Conservation (phyloP, 2,888 invertebrate species). For the Monopis laevigella region DNA sequence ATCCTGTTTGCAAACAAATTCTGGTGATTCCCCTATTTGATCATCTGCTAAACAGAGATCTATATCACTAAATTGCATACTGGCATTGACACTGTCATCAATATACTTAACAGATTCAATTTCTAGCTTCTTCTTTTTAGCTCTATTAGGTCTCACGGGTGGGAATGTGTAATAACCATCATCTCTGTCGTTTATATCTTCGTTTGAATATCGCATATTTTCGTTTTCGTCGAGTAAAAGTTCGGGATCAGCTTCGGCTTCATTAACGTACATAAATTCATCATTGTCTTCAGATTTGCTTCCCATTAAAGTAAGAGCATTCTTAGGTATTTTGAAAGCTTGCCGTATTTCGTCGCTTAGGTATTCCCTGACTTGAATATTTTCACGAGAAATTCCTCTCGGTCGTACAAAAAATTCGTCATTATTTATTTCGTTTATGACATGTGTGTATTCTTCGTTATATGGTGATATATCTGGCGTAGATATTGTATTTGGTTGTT, state of each 20-base stretch:
- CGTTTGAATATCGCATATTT: conserved; percentile 41
- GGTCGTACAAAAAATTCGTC: conserved; percentile 88
- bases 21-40: conserved; percentile 36
- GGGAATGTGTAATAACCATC: conserved; percentile 64
- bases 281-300: conserved; percentile 36
- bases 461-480: conserved; percentile 44
- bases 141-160: conserved; percentile 65
- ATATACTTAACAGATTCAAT: conserved; percentile 47
- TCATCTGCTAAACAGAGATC: conserved; percentile 58
- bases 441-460: conserved; percentile 60
- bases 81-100: conserved; percentile 48
- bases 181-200: conserved; percentile 56
- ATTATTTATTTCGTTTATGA: conserved; percentile 86
- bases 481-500: conserved; percentile 32
- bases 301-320: conserved; percentile 72
- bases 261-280: conserved; percentile 43
- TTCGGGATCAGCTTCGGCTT: conserved; percentile 43
- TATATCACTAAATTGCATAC: conserved; percentile 56
- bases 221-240: conserved; percentile 44
- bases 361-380: conserved; percentile 81
- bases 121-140: conserved; percentile 57
- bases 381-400: conserved; percentile 83
- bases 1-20: conserved; percentile 19
- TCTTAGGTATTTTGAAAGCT: conserved; percentile 75
- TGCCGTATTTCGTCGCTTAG: conserved; percentile 83